These are phyloP conservation scores for Myotis davidii DNA, from an alignment of 2,113 vertebrate species.

Conservation along the genomic window DNA sequence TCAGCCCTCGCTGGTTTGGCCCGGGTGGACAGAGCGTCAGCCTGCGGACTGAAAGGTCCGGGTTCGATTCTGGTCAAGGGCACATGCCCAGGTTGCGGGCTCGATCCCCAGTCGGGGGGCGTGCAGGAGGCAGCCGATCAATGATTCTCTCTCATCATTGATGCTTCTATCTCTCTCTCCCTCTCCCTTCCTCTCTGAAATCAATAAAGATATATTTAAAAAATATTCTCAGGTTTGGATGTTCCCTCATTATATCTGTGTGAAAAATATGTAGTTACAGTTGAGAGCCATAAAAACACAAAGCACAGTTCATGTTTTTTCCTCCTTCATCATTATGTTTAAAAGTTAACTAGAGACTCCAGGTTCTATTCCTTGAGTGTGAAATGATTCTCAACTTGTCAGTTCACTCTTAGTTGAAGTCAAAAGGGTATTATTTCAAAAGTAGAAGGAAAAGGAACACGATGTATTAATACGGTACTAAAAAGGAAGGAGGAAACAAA, in stretches of 20 bases:
- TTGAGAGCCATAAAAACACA: not conserved
- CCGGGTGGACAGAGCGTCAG: too few species aligned
- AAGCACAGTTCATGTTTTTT: not conserved
- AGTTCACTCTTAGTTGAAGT: constrained; percentile 49
- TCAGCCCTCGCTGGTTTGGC: not conserved
- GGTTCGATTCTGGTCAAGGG: too few species aligned
- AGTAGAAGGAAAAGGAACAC: constrained; percentile 49
- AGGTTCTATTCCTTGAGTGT: constrained; percentile 38
- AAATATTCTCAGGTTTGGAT: constrained; percentile 42
- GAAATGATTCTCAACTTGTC: constrained; percentile 34
- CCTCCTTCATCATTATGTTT: not conserved
- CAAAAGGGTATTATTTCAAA: constrained; percentile 59
- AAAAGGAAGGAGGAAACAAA: constrained; percentile 37
- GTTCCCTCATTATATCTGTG: not conserved
- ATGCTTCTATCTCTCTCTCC: too few species aligned
- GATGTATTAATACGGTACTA: not conserved
- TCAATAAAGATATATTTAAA: too few species aligned
- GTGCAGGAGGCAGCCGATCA: too few species aligned
- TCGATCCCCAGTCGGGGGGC: too few species aligned
- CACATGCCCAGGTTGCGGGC: too few species aligned
- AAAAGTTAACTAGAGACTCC: constrained; percentile 41
- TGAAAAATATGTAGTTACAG: constrained; percentile 13
- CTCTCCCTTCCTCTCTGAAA: too few species aligned
- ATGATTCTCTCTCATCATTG: too few species aligned
- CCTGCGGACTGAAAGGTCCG: too few species aligned